These are phyloP conservation scores for Nettapus auritus DNA, from an alignment of 2,113 vertebrate genomes.

Conservation along the genomic window DNA sequence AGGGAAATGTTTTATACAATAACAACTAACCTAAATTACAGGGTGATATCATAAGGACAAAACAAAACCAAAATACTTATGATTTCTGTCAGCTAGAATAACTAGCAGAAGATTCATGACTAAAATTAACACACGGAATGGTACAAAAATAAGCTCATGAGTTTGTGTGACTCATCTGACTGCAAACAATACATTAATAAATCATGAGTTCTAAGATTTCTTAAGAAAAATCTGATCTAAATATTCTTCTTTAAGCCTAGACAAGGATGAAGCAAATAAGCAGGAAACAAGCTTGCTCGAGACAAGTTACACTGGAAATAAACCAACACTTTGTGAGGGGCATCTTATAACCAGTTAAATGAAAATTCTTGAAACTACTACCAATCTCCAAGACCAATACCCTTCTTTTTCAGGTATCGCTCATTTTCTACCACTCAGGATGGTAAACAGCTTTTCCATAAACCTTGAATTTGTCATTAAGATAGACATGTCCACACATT, in stretches of 20 bases:
- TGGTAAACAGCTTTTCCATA: background rate
- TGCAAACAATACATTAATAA: conserved; percentile 19
- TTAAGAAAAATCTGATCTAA: background rate
- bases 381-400: background rate
- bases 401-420: background rate
- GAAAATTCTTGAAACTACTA: background rate
- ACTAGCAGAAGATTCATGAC: background rate
- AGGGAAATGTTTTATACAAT: conserved; percentile 11
- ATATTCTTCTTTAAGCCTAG: background rate
- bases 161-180: conserved; percentile 24
- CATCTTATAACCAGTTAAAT: background rate
- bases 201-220: background rate
- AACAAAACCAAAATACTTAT: conserved; percentile 1
- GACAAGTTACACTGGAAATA: background rate
- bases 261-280: background rate
- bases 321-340: background rate
- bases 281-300: background rate
- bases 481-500: background rate
- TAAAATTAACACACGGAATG: conserved; percentile 26
- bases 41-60: conserved; percentile 8
- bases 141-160: background rate
- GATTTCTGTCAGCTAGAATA: conserved; percentile 29
- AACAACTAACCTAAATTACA: conserved; percentile 19
- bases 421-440: background rate
- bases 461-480: background rate